Evolutionary conservation across 2,113 vertebrate genomes (phyloP).

Genomic region (Ellobius talpinus): DNA sequence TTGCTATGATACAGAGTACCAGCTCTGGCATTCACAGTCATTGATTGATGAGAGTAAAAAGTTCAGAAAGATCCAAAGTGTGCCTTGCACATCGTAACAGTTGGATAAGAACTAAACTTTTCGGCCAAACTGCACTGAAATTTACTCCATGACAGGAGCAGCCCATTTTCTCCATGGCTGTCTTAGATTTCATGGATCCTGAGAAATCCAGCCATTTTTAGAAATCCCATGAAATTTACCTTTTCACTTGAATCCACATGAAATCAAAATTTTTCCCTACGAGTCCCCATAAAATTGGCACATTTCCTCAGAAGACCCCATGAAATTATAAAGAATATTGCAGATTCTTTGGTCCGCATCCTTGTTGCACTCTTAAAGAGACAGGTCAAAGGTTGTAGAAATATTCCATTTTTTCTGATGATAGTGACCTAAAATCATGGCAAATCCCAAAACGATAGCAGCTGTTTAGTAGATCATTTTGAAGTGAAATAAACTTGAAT

Average conservation of each 20-base stretch:
- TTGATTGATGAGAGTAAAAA: background rate
- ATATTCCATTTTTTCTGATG: slow-evolving; percentile 60
- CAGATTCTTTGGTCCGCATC: slow-evolving; percentile 75
- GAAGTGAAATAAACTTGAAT: slow-evolving; percentile 54
- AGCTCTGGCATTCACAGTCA: background rate
- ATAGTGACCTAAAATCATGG: slow-evolving; percentile 27
- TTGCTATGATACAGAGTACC: background rate
- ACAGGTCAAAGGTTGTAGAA: slow-evolving; percentile 59
- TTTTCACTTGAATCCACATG: slow-evolving; percentile 86
- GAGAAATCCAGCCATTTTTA: slow-evolving; percentile 85
- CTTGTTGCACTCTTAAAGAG: slow-evolving; percentile 77
- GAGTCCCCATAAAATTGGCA: slow-evolving; percentile 84
- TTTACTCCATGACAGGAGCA: slow-evolving; percentile 74
- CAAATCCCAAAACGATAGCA: slow-evolving; percentile 56
- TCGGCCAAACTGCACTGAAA: slow-evolving; percentile 77
- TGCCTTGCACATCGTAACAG: slow-evolving; percentile 60
- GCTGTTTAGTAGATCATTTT: slow-evolving; percentile 53
- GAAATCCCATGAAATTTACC: slow-evolving; percentile 86
- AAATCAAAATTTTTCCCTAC: slow-evolving; percentile 85
- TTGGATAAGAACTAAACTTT: slow-evolving; percentile 82
- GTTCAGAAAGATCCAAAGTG: slow-evolving; percentile 66
- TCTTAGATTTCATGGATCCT: slow-evolving; percentile 85
- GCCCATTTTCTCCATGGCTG: slow-evolving; percentile 82
- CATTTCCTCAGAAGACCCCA: slow-evolving; percentile 84
- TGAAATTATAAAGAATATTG: slow-evolving; percentile 87